Evolutionary conservation across 2,888 invertebrate species (phyloP), one percentile per base, ranked within the genome.

Genomic region (Criorhina ranunculi): DNA sequence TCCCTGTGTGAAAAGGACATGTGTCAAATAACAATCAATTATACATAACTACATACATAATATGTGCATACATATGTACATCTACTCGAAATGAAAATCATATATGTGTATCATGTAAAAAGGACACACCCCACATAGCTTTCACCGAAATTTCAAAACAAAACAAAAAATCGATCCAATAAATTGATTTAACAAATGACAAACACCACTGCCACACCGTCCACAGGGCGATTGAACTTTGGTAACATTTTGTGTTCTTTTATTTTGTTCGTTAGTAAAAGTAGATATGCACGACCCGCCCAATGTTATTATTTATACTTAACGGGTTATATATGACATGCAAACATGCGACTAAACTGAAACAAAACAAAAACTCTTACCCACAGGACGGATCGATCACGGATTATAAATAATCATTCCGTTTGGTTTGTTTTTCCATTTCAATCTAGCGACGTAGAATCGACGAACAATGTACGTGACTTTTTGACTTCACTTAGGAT

Each of bases 121-220:
- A 53, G 35, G 42, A 42, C 60, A 79, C 66, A 40, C 66, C 59
- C 60, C 44, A 24, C 11, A 62, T 49, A 69, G 24, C 31, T 57
- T 37, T 49, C 33, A 55, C 40, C 15, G 24, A 67, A 72, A 31
- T 67, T 55, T 35, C 33, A 66, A 55, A 19, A 55, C 64, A 72
- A 59, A 79, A 49, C 57, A 46, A 49, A 64, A 81, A 64, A 81
- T 70, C 64, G 69, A 53, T 64, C 9, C 51, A 35, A 64, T 72
- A 70, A 82, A 82, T 82, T 82, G 81, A 82, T 82, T 82, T 59
- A 82, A 82, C 81, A 82, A 77, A 70, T 46, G 42, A 64, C 17
- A 64, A 59, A 70, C 64, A 29, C 44, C 24, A 24, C 24, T 4
- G 24, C 24, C 8, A 35, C 46, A 57, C 15, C 70, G 2, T 44